A percentile compares a stretch with the other conserved stretches of the same genome.
Evolutionary conservation across 2,113 vertebrate species (phyloP).

Genomic region (Phaethornis superciliosus): DNA sequence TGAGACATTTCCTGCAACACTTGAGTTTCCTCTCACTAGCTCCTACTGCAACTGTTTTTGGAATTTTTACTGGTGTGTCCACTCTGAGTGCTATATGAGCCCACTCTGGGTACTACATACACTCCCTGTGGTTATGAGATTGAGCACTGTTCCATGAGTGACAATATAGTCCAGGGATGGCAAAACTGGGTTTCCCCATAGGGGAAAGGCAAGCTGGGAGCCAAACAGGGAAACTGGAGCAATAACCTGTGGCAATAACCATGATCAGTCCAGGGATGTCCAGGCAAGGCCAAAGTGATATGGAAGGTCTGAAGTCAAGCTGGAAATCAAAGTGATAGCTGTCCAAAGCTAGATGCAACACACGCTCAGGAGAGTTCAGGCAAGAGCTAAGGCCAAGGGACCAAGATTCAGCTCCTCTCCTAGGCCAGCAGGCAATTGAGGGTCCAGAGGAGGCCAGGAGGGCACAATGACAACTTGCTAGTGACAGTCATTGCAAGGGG

Average conservation of each 20-base stretch:
- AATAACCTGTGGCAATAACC: not conserved
- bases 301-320: not conserved
- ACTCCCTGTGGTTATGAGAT: fast-evolving
- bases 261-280: not conserved
- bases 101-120: not conserved
- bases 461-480: not conserved
- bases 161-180: not conserved
- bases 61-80: not conserved
- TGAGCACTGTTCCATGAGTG: not conserved
- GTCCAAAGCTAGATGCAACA: not conserved
- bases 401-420: not conserved
- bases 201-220: not conserved
- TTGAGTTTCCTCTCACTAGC: not conserved
- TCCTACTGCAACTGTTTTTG: not conserved
- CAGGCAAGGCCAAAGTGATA: not conserved
- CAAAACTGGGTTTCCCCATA: not conserved
- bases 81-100: not conserved
- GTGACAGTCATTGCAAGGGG: fast-evolving
- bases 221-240: not conserved
- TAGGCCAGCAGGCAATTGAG: not conserved
- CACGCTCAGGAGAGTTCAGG: not conserved
- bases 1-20: not conserved
- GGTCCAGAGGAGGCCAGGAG: not conserved
- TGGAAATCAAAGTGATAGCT: fast-evolving
- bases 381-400: not conserved